phyloP scores from a whole-genome alignment of 2,888 invertebrate species.

The Mesochorus sp. region DNA sequence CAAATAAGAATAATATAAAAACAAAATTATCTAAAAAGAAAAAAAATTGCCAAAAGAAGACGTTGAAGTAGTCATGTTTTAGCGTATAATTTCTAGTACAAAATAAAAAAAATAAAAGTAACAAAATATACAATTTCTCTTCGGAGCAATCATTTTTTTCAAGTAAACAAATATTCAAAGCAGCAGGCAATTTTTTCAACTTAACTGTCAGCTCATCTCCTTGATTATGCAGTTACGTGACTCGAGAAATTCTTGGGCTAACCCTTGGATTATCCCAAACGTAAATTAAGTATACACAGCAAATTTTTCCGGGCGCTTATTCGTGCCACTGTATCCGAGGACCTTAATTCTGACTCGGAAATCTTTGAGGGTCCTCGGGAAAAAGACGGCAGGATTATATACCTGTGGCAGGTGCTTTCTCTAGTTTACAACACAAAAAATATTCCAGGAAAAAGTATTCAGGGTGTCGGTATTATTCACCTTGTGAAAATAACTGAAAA shows the following conservation, averaged over 20 bases:
- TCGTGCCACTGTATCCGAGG: no score
- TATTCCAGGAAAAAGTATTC: neutral
- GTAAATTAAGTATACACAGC: slow-evolving; percentile 2
- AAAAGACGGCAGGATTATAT: slow-evolving; percentile 23
- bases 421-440: slow-evolving; percentile 29
- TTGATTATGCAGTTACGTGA: slow-evolving; percentile 29
- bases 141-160: no score
- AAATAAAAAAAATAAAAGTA: no score
- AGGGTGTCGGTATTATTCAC: neutral
- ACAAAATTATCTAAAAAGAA: no score
- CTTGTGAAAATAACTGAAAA: neutral
- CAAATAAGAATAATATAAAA: no score
- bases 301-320: neutral
- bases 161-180: no score
- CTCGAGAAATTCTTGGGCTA: neutral
- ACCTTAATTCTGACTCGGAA: slow-evolving; percentile 33
- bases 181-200: neutral
- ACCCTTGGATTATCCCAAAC: neutral
- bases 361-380: no score
- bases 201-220: neutral
- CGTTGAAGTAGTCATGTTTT: no score
- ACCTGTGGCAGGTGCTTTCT: slow-evolving; percentile 54
- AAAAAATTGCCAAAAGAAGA: no score
- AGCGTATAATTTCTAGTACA: no score
- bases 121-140: neutral